Evolutionary conservation across 1,140 invertebrate species (phyloP).

Genomic region (Caenorhabditis briggsae): DNA sequence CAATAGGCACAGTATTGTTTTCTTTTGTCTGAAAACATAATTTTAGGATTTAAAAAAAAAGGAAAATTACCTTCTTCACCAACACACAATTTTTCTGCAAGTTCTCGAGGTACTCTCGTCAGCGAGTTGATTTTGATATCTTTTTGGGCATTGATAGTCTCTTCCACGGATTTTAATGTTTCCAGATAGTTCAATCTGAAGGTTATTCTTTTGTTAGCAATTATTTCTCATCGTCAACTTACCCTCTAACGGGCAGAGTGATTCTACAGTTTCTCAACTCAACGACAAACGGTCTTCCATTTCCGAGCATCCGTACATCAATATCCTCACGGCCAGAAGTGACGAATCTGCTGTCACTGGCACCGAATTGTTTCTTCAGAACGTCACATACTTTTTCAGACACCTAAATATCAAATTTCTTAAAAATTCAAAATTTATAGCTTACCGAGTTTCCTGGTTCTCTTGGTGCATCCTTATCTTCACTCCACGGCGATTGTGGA

Average conservation of each 20-base stretch:
- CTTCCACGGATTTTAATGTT: slow-evolving; percentile 54
- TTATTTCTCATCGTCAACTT: background rate
- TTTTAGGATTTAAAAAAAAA: no score
- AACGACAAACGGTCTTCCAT: slow-evolving; percentile 78
- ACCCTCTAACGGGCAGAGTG: slow-evolving; percentile 57
- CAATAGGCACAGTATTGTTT: slow-evolving; percentile 76
- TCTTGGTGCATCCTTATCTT: slow-evolving; percentile 65
- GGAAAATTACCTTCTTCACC: slow-evolving; percentile 64
- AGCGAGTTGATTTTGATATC: slow-evolving; percentile 69
- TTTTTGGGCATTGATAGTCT: slow-evolving; percentile 61
- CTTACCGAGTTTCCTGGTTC: slow-evolving; percentile 61
- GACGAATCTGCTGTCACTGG: slow-evolving; percentile 67
- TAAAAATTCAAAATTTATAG: slow-evolving; percentile 20
- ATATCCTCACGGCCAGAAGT: slow-evolving; percentile 75
- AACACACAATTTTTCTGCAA: slow-evolving; percentile 72
- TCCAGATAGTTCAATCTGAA: slow-evolving; percentile 54
- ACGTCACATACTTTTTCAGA: slow-evolving; percentile 71
- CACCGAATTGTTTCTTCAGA: slow-evolving; percentile 67
- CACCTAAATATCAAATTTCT: slow-evolving; percentile 62
- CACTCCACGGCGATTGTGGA: slow-evolving; percentile 75
- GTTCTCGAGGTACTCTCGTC: slow-evolving; percentile 65
- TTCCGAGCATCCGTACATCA: slow-evolving; percentile 79
- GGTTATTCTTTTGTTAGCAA: background rate
- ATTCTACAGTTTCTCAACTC: slow-evolving; percentile 67
- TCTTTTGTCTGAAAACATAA: slow-evolving; percentile 76